Evolutionary conservation across 2,888 invertebrate species (phyloP), one percentile per base, ranked within the genome.

Genomic region (Polydrusus cervinus): DNA sequence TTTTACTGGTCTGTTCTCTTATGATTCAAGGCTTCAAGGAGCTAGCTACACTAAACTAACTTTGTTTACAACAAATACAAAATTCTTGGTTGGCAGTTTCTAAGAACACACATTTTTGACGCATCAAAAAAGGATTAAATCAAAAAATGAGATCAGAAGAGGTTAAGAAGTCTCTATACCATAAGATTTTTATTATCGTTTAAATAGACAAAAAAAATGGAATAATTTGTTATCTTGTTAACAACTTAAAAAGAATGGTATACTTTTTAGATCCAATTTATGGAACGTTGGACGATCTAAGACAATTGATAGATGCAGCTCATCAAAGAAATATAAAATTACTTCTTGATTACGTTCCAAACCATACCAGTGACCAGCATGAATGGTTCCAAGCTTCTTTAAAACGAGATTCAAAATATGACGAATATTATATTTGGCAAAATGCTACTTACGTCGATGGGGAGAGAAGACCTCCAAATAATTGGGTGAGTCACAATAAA

Each of bases 271-370:
- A 95, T 79, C 85, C 91, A 0, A 89, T 90, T 67, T 96, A 93
- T 83, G 96, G 97, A 0, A 93, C 90, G 0, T 87, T 95, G 86
- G 88, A 87, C 0, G 95, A 96, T 85, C 94, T 96, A 66, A 88
- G 90, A 0, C 85, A 88, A 0, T 84, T 71, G 16, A 5, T 66
- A 10, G 53, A 43, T 51, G 45, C 51, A 55, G 65, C 62, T 20
- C 62, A 71, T 14, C 55, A 47, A 60, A 5, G 0, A 0, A 49
- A 38, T n/a, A 61, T 61, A 18, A 69, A 69, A 69, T 49, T 69
- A 18, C 40, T 69, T 38, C 16, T 69, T 16, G 69, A 69, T 34
- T 69, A 60, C 34, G 60, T 69, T 60, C 60, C 69, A 8, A 60
- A 69, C n/a, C 60, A 69, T n/a, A 69, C 69, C 61, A 69, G 69